A percentile compares a stretch with the other conserved stretches of the same genome.
phyloP scores from a whole-genome alignment of 1,140 invertebrate species.

The Rhopalosiphum maidis region DNA sequence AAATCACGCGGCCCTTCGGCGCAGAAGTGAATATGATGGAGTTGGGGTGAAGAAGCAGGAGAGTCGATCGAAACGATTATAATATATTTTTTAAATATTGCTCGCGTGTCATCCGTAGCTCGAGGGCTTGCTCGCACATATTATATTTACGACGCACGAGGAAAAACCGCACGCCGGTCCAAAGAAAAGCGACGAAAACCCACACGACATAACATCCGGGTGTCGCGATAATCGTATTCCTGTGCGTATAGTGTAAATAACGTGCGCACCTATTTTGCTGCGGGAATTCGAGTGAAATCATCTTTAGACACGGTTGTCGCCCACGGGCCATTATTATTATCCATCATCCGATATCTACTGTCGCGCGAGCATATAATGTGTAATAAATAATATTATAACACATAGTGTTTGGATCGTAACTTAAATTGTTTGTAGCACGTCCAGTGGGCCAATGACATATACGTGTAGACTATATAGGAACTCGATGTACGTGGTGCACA shows the following conservation, averaged over 20 bases:
- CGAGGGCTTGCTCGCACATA: too few relatives aligned
- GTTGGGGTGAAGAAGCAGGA: background rate
- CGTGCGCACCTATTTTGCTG: background rate
- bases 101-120: background rate
- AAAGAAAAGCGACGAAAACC: background rate
- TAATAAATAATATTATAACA: background rate
- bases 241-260: too few relatives aligned
- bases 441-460: background rate
- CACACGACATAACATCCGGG: background rate
- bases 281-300: background rate
- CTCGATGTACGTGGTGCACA: background rate
- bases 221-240: background rate
- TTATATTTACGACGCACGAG: background rate
- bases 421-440: background rate
- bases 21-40: background rate
- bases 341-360: background rate
- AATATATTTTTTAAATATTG: background rate
- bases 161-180: background rate
- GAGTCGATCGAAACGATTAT: background rate
- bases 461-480: background rate
- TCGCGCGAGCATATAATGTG: background rate
- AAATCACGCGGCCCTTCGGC: background rate
- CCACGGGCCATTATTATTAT: background rate
- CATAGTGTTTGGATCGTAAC: background rate
- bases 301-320: conserved; percentile 24